Conservation (phyloP, 1,140 invertebrate species). For the Whitmania pigra region DNA sequence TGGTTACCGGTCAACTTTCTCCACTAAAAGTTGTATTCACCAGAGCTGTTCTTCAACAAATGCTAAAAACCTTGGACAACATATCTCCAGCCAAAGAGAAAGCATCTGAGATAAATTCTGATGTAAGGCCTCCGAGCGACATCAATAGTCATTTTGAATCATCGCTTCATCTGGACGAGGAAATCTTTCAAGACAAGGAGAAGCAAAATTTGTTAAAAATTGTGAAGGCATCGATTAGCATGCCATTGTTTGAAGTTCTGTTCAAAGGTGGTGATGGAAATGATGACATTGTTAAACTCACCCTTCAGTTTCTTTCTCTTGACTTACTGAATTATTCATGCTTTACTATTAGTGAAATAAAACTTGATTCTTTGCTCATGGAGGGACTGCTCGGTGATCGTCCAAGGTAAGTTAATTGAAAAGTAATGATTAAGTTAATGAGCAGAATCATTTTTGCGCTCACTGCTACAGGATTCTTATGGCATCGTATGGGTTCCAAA, state of each 20-base stretch:
- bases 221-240: background rate
- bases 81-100: slow-evolving; percentile 29
- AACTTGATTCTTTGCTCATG: slow-evolving; percentile 8
- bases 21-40: slow-evolving; percentile 69
- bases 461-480: slow-evolving; percentile 22
- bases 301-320: background rate
- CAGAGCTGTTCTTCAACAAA: slow-evolving; percentile 72
- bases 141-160: background rate
- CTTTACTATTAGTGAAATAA: slow-evolving; percentile 12
- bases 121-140: background rate
- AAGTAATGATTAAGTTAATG: too few relatives aligned
- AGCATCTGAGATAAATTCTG: background rate
- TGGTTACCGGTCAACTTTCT: slow-evolving; percentile 57
- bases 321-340: slow-evolving; percentile 11
- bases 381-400: background rate
- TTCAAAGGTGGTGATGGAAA: slow-evolving; percentile 21
- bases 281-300: background rate
- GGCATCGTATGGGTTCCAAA: slow-evolving; percentile 26
- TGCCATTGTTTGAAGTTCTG: slow-evolving; percentile 22
- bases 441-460: too few relatives aligned
- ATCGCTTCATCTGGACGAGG: background rate
- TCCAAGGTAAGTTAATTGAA: background rate
- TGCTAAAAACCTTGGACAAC: slow-evolving; percentile 55
- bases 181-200: background rate
- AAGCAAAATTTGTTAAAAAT: slow-evolving; percentile 7